A percentile compares a stretch with the other conserved stretches of the same genome.
Conservation (phyloP, 2,888 invertebrate genomes). For the Ditula angustiorana region DNA sequence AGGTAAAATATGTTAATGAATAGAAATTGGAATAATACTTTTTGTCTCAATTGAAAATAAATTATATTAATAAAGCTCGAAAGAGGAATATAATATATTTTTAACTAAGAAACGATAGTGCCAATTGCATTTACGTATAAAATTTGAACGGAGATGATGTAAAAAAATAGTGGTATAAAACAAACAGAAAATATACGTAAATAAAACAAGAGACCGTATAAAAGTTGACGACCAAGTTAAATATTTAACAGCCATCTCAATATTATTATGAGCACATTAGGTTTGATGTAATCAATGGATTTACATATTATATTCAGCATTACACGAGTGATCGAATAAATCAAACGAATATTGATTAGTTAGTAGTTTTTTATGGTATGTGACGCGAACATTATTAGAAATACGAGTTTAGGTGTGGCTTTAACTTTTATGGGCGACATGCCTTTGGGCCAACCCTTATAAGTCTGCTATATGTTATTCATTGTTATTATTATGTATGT, state of each 20-base stretch:
- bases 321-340: conserved; percentile 8
- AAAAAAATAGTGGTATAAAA: neutral
- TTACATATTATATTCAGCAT: conserved; percentile 4
- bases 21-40: too few relatives aligned
- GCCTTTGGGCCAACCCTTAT: neutral
- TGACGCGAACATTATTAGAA: neutral
- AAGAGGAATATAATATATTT: too few relatives aligned
- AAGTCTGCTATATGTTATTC: neutral
- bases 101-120: too few relatives aligned
- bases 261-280: neutral
- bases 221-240: neutral
- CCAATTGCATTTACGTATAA: too few relatives aligned
- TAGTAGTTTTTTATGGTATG: neutral
- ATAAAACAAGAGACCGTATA: neutral
- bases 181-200: neutral
- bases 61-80: too few relatives aligned
- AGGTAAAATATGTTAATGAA: too few relatives aligned
- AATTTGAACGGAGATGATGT: too few relatives aligned
- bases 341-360: neutral
- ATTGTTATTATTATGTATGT: neutral
- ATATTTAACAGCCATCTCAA: conserved; percentile 6
- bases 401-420: neutral
- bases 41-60: too few relatives aligned
- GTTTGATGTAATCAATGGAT: conserved; percentile 19
- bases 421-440: neutral